Evolutionary conservation across 2,888 invertebrate genomes (phyloP), one percentile per base, ranked within the genome.

Genomic region (Gisinianus flammeolus): DNA sequence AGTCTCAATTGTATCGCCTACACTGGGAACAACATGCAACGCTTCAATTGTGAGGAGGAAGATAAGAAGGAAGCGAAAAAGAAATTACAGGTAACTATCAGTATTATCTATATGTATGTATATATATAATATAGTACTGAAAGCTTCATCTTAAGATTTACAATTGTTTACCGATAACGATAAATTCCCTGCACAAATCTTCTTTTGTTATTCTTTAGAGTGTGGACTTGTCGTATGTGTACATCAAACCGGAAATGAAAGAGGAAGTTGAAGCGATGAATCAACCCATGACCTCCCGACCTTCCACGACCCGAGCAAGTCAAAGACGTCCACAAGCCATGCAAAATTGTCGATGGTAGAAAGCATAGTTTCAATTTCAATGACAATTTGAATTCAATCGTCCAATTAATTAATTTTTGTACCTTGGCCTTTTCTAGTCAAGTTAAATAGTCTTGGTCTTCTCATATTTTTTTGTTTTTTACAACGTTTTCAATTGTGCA

Each of bases 1-100:
- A 97, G 98, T 87, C 90, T 99, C 67, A 93, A 94, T 87, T 98
- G 98, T 87, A 97, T 99, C 8, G 98, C 98, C 0, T 99, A 99
- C 88, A 97, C 98, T 8, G 98, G 98, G 0, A 99, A 99, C 88
- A 99, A 99, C 87, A 98, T 98, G 96, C 90, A 93, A 79, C 94
- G 94, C 86, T 90, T 88, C 31, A 67, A 35, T 24, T 22, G 19
- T 30, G 77, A 79, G 19, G 77, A 77, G 22, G 86, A 86, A 85
- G 87, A 85, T 74, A 83, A 85, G 76, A 77, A 74, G 56, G 75
- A 79, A 30, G 56, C 67, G 31, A 76, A 70, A 28, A 78, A 79
- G 56, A 76, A 81, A 52, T 66, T 72, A 6, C 58, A 77, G 52
- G 71, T 72, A 62, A 31, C n/a, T 28, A 66, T 66, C 10, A 28